These are phyloP conservation scores for Emydocephalus ijimae DNA, from an alignment of 2,113 vertebrate species.

Conservation along the genomic window DNA sequence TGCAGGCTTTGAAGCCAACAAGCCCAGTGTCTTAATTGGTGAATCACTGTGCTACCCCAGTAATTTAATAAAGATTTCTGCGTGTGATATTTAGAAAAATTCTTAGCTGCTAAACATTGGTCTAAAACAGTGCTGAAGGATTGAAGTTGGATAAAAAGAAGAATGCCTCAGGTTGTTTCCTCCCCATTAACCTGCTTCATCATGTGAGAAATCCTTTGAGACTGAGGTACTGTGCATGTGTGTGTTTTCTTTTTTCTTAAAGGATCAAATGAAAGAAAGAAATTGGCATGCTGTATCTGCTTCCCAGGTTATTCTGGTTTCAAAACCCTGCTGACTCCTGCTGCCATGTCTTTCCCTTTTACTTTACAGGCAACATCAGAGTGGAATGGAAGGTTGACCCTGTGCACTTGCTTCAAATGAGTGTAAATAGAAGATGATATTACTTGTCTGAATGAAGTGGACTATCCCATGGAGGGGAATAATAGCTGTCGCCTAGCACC, in stretches of 20 bases:
- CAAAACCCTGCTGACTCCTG: constrained; percentile 43
- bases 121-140: not conserved
- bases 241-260: constrained; percentile 7
- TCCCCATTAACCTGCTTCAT: constrained; percentile 41
- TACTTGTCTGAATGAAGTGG: constrained; percentile 68
- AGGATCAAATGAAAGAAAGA: constrained; percentile 58
- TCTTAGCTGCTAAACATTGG: constrained; percentile 24
- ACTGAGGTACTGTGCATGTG: constrained; percentile 45
- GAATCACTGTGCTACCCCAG: not conserved
- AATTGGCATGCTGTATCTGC: constrained; percentile 51
- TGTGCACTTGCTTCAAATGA: constrained; percentile 66
- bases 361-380: constrained; percentile 64
- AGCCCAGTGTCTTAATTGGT: not conserved
- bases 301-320: constrained; percentile 62
- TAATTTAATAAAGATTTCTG: not conserved
- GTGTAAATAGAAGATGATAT: constrained; percentile 74
- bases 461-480: constrained; percentile 75
- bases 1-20: not conserved
- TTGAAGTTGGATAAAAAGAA: constrained; percentile 46
- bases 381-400: constrained; percentile 54
- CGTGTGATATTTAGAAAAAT: not conserved
- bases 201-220: constrained; percentile 52
- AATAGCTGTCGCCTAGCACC: constrained; percentile 72
- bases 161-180: constrained; percentile 39
- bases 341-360: constrained; percentile 53